phyloP scores from a whole-genome alignment of 2,888 invertebrate species.

The Cordylochernes scorpioides region DNA sequence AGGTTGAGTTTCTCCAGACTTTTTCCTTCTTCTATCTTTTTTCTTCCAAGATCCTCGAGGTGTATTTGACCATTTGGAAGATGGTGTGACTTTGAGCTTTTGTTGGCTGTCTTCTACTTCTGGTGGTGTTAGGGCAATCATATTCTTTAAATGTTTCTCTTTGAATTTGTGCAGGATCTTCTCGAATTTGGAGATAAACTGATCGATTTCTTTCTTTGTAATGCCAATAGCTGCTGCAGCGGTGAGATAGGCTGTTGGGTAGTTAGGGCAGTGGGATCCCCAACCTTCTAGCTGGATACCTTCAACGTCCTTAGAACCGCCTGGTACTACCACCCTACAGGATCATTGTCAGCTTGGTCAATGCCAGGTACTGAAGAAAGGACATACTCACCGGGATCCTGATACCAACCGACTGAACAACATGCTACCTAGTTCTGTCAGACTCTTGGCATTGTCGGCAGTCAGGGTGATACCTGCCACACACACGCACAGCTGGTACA shows the following conservation, averaged over 20 bases:
- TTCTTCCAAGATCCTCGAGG: no score
- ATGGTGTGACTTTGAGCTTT: no score
- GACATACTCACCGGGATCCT: conserved; percentile 37
- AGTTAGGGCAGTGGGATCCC: conserved; percentile 36
- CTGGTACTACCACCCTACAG: conserved; percentile 23
- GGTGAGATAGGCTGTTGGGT: conserved; percentile 38
- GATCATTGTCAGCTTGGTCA: no score
- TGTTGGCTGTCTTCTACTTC: no score
- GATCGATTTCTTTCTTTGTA: conserved; percentile 35
- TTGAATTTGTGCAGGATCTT: conserved; percentile 28
- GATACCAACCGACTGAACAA: conserved; percentile 42
- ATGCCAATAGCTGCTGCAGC: conserved; percentile 44
- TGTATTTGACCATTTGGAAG: no score
- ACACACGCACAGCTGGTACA: no score
- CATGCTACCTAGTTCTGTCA: conserved; percentile 40
- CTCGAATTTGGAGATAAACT: conserved; percentile 35
- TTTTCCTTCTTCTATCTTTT: no score
- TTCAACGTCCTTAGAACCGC: conserved; percentile 13
- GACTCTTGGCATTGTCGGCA: conserved; percentile 6
- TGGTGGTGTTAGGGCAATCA: no score
- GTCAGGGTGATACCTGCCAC: conserved; percentile 8
- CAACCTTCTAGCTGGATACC: conserved; percentile 29
- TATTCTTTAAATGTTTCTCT: conserved; percentile 2
- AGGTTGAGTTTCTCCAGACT: no score
- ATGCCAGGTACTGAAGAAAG: no score